phyloP scores from a whole-genome alignment of 2,797 vertebrate genomes.

The Prionace glauca region DNA sequence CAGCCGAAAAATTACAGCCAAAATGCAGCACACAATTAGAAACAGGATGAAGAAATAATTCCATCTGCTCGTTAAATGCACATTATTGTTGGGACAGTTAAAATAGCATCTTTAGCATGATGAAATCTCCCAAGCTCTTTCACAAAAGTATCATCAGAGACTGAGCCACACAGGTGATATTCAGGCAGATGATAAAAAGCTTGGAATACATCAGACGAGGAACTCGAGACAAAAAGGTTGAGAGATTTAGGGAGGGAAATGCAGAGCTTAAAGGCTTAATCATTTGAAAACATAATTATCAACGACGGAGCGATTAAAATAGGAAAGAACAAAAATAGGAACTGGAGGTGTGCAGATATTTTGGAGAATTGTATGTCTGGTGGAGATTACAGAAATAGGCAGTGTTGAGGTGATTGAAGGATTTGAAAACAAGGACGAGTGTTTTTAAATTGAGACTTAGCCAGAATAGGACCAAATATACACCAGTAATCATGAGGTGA shows the following conservation, averaged over 20 bases:
- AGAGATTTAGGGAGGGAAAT: neutral
- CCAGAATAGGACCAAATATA: neutral
- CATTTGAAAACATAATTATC: neutral
- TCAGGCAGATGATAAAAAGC: neutral
- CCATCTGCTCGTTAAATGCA: neutral
- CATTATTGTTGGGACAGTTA: too few relatives aligned
- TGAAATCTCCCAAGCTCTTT: neutral
- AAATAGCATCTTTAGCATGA: neutral
- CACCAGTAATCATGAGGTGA: neutral
- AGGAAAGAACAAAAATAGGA: neutral
- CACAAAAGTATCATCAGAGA: neutral
- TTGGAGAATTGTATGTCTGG: neutral
- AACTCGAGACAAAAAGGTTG: neutral
- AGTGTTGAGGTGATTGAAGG: neutral
- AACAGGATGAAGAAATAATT: neutral
- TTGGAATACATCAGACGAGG: neutral
- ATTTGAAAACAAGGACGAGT: neutral
- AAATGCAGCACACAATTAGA: neutral
- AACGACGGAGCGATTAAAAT: neutral
- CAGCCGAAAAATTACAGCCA: too few relatives aligned
- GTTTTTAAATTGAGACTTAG: neutral
- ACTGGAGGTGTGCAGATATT: neutral
- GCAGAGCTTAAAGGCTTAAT: neutral
- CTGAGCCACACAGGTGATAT: neutral
- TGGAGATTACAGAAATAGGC: neutral